Evolutionary conservation across 2,888 invertebrate genomes (phyloP).

Genomic region (Hypomecis punctinalis): DNA sequence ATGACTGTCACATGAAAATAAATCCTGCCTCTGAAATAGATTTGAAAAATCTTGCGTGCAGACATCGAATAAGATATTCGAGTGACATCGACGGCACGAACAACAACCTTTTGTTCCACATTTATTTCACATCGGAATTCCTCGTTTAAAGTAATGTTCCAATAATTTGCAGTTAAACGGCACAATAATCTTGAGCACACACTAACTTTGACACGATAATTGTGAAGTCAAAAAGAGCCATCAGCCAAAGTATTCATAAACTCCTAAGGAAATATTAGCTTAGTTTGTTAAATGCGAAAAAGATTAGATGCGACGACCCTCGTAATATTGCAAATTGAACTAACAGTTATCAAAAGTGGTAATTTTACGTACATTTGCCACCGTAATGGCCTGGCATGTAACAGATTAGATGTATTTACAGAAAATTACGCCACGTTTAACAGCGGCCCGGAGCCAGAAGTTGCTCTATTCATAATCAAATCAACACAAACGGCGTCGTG

Average conservation of each 20-base stretch:
- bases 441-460: neutral
- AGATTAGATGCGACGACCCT: too few species aligned
- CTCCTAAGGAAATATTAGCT: too few species aligned
- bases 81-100: constrained; percentile 26
- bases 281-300: too few species aligned
- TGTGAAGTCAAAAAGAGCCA: neutral
- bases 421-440: neutral
- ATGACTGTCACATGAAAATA: constrained; percentile 35
- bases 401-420: too few species aligned
- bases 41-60: constrained; percentile 37
- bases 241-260: too few species aligned
- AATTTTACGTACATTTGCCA: too few species aligned
- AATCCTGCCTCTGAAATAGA: constrained; percentile 38
- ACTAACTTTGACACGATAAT: constrained; percentile 10
- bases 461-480: neutral
- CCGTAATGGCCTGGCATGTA: too few species aligned
- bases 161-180: neutral
- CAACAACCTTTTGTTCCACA: constrained; percentile 2
- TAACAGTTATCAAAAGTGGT: too few species aligned
- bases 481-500: neutral
- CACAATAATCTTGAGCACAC: constrained; percentile 4
- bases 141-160: neutral
- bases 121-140: neutral
- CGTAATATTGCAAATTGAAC: too few species aligned
- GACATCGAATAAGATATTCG: constrained; percentile 31